phyloP scores from a whole-genome alignment of 2,797 vertebrate genomes.

The Lindbergichthys nudifrons region DNA sequence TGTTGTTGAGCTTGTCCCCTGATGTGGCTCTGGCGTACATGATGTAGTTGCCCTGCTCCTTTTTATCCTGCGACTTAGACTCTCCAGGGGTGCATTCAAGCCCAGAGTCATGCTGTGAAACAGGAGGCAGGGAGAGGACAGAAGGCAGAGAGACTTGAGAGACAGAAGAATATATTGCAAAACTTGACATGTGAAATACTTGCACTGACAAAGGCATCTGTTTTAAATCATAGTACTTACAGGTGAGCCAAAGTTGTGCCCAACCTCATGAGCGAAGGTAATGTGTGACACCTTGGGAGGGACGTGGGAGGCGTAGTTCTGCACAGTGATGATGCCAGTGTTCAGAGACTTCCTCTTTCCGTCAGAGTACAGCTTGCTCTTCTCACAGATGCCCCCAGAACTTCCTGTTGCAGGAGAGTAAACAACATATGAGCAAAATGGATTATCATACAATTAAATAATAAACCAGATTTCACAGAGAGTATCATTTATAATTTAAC shows the following conservation, averaged over 20 bases:
- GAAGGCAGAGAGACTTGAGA: slow-evolving; percentile 5
- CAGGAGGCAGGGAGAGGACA: slow-evolving; percentile 10
- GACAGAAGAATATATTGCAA: neutral
- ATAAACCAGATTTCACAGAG: neutral
- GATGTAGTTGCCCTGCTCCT: slow-evolving; percentile 96
- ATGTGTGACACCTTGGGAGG: slow-evolving; percentile 98
- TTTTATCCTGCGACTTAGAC: slow-evolving; percentile 88
- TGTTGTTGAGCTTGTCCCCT: slow-evolving; percentile 97
- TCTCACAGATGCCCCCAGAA: slow-evolving; percentile 97
- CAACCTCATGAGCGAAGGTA: slow-evolving; percentile 97
- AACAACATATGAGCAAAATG: neutral
- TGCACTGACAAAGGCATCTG: neutral
- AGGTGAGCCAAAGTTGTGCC: slow-evolving; percentile 98
- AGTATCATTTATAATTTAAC: neutral
- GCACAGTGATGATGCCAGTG: slow-evolving; percentile 98
- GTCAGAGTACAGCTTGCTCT: slow-evolving; percentile 92
- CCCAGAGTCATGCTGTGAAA: slow-evolving; percentile 94
- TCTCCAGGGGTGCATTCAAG: slow-evolving; percentile 95
- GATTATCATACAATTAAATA: neutral
- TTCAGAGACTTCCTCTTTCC: slow-evolving; percentile 96
- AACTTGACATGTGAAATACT: slow-evolving; percentile 1
- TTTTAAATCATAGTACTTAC: slow-evolving; percentile 84
- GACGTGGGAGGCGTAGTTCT: slow-evolving; percentile 96
- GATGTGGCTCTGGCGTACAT: slow-evolving; percentile 99
- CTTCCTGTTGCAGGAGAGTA: slow-evolving; percentile 84